Conservation (phyloP, 1,140 invertebrate species). For the Leucophenga varia region DNA sequence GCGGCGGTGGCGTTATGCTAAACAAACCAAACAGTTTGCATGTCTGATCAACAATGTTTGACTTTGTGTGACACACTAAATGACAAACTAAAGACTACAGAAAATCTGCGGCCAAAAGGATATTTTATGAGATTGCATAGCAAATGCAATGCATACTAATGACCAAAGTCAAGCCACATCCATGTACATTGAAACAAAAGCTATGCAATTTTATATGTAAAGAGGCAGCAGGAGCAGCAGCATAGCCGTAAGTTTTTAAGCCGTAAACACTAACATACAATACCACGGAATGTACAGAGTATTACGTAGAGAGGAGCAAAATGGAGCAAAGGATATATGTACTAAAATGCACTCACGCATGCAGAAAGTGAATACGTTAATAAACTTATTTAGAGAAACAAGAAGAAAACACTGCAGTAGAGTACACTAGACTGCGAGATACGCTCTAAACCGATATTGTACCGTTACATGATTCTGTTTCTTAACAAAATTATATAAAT, state of each 20-base stretch:
- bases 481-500: too few relatives aligned
- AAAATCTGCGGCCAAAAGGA: conserved; percentile 12
- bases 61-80: conserved; percentile 30
- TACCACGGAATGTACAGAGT: conserved; percentile 6
- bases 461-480: too few relatives aligned
- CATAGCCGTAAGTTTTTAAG: too few relatives aligned
- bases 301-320: conserved; percentile 1
- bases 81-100: conserved; percentile 36
- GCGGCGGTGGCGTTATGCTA: conserved; percentile 2
- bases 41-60: neutral
- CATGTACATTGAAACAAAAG: conserved; percentile 31
- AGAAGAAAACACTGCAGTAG: too few relatives aligned
- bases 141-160: conserved; percentile 49
- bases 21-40: too few relatives aligned
- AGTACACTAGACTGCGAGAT: too few relatives aligned
- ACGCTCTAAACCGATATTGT: too few relatives aligned
- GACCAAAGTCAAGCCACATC: conserved; percentile 8
- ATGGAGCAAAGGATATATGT: neutral
- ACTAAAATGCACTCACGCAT: too few relatives aligned
- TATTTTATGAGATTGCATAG: conserved; percentile 25
- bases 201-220: conserved; percentile 11
- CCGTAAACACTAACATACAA: neutral
- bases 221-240: conserved; percentile 1
- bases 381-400: too few relatives aligned
- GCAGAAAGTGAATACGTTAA: too few relatives aligned